Conservation (phyloP, 2,888 invertebrate species). For the Tridacna gigas region DNA sequence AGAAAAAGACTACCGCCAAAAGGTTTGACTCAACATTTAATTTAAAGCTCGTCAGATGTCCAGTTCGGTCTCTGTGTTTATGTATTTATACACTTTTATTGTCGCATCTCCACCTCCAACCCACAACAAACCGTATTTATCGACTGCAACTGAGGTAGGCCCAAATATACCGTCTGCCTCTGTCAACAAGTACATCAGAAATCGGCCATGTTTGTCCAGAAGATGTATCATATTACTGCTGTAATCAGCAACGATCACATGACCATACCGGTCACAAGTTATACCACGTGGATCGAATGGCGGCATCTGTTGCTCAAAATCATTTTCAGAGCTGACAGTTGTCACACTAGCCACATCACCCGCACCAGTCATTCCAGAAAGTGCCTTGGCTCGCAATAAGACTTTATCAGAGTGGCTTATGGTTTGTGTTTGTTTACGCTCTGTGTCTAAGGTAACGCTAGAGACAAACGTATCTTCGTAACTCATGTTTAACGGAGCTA, state of each 20-base stretch:
- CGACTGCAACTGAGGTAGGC: conserved; percentile 71
- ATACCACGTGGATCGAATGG: conserved; percentile 73
- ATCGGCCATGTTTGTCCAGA: conserved; percentile 66
- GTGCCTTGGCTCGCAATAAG: conserved; percentile 39
- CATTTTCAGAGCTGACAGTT: conserved; percentile 41
- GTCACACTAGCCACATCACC: conserved; percentile 56
- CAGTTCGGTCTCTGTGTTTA: conserved; percentile 34
- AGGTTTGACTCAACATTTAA: too few relatives aligned
- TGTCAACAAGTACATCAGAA: conserved; percentile 65
- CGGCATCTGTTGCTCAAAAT: conserved; percentile 38
- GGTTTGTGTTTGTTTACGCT: conserved; percentile 22
- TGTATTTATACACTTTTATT: conserved; percentile 64
- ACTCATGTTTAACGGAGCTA: conserved; percentile 53
- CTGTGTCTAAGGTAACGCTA: conserved; percentile 48
- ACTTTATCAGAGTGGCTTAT: conserved; percentile 21
- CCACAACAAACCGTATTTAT: conserved; percentile 70
- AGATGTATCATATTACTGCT: conserved; percentile 69
- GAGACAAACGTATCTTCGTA: conserved; percentile 54
- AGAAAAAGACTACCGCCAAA: too few relatives aligned
- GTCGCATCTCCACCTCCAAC: conserved; percentile 71
- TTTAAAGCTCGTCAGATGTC: neutral
- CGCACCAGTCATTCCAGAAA: conserved; percentile 53
- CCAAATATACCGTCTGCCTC: conserved; percentile 65
- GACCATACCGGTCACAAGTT: conserved; percentile 73
- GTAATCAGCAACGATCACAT: conserved; percentile 74